These are phyloP conservation scores for Fukomys damarensis DNA, from an alignment of 2,113 vertebrate genomes.

Conservation along the genomic window DNA sequence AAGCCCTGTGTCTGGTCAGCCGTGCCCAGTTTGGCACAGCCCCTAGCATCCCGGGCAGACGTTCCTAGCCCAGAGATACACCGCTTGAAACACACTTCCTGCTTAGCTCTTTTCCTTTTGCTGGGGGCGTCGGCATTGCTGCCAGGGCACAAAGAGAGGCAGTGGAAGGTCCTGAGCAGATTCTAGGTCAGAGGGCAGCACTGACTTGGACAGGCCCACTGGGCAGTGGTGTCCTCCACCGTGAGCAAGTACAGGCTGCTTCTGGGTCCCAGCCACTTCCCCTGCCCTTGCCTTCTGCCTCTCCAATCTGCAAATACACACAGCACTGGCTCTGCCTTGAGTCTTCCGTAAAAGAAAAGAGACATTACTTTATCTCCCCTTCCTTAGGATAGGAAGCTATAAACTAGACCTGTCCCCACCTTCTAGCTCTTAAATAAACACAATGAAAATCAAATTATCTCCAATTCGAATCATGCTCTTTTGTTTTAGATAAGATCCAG, in stretches of 20 bases:
- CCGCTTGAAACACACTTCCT: background rate
- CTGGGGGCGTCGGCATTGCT: background rate
- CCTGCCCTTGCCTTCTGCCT: background rate
- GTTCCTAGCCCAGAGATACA: background rate
- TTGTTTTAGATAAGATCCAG: slow-evolving; percentile 66
- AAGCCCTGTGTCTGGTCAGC: background rate
- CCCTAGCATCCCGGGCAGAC: background rate
- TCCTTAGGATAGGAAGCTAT: slow-evolving; percentile 59
- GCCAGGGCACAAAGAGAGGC: background rate
- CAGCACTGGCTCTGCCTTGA: too few species aligned
- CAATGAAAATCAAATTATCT: slow-evolving; percentile 62
- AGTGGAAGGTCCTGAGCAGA: background rate
- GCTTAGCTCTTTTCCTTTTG: background rate
- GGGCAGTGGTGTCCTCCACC: background rate
- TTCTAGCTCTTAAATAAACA: slow-evolving; percentile 64
- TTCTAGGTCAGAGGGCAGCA: background rate
- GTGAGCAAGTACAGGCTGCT: background rate
- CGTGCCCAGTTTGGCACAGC: background rate
- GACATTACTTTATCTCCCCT: slow-evolving; percentile 38
- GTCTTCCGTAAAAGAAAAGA: too few species aligned
- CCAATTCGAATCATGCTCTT: slow-evolving; percentile 49
- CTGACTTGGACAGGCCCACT: background rate
- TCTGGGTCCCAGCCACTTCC: background rate
- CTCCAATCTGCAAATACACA: background rate
- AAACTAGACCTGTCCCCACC: slow-evolving; percentile 37